A percentile compares a stretch with the other conserved stretches of the same genome.
Conservation (phyloP, 2,797 vertebrate genomes). For the Trachurus trachurus region DNA sequence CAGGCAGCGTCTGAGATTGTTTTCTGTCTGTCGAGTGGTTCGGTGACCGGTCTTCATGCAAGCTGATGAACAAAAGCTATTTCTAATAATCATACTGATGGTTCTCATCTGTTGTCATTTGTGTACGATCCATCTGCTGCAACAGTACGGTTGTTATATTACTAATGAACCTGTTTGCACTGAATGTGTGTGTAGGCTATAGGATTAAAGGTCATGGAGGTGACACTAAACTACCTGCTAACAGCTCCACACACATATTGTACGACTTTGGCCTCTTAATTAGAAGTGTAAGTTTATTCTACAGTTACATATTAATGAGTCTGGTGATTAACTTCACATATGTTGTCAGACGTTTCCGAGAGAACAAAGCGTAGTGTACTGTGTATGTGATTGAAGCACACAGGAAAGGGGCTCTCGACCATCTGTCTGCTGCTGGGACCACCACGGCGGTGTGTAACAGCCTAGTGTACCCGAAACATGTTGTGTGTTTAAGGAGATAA, state of each 20-base stretch:
- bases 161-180: too few relatives aligned
- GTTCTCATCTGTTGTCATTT: neutral
- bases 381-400: slow-evolving; percentile 21
- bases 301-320: neutral
- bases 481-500: slow-evolving; percentile 81
- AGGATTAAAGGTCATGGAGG: too few relatives aligned
- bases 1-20: slow-evolving; percentile 39
- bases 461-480: slow-evolving; percentile 54
- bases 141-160: too few relatives aligned
- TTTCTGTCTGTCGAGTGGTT: slow-evolving; percentile 29
- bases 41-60: slow-evolving; percentile 2
- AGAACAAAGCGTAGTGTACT: slow-evolving; percentile 1
- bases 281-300: neutral
- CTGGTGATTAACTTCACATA: slow-evolving; percentile 20
- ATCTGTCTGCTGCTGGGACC: slow-evolving; percentile 78
- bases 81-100: neutral
- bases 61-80: neutral
- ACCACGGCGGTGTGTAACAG: slow-evolving; percentile 66
- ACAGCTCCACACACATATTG: neutral
- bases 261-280: neutral
- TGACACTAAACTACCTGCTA: neutral
- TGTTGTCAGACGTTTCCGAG: slow-evolving; percentile 3
- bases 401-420: slow-evolving; percentile 52
- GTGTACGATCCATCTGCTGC: neutral
- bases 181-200: too few relatives aligned